Evolutionary conservation across 1,140 invertebrate species (phyloP), one percentile per base, ranked within the genome.

Genomic region (Drosophila albomicans): DNA sequence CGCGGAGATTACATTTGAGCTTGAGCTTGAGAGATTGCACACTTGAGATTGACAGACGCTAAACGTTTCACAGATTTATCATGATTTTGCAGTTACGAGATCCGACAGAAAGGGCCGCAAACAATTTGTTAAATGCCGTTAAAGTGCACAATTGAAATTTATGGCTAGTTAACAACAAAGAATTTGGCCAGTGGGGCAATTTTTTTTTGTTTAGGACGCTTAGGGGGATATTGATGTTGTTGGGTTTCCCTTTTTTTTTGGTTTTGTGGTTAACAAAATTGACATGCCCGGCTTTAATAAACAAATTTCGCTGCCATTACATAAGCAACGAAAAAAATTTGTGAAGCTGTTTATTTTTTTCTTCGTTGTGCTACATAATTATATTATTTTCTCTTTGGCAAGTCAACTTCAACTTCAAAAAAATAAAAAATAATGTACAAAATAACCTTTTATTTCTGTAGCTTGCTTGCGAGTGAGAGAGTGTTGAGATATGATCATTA

Each of bases 401-500:
- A 77, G 35, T 41, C 16, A 13, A 71, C 41, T 48, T 41, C 16
- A 13, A 71, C 41, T 48, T 10, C 8, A 35, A 76, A 38, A 70
- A 51, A 52, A 41, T 35, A 68, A 75, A 70, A 51, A 54, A 25
- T 38, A 71, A 75, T 57, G 7, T 38, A 65, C 49, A 57, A 38
- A 48, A 76, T 67, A 70, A 56, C 54, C 65, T 82, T 82, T 78
- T 52, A 59, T 65, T 76, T 58, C 20, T 65, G 52, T 68, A 61
- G 46, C 45, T 41, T 45, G 48, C 56, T 20, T 41, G 41, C 45
- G 48, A 46, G 43, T 59, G 54, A 41, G 38, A 30, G 48, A 45
- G 15, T 49, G 54, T 46, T 58, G 46, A 78, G 84, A 70, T 82
- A 66, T 81, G 62, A 85, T 85, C 85, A 75, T 79, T 79, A 89